A percentile compares a stretch with the other conserved stretches of the same genome.
phyloP scores from a whole-genome alignment of 2,888 invertebrate genomes.

The Graphium colonna region DNA sequence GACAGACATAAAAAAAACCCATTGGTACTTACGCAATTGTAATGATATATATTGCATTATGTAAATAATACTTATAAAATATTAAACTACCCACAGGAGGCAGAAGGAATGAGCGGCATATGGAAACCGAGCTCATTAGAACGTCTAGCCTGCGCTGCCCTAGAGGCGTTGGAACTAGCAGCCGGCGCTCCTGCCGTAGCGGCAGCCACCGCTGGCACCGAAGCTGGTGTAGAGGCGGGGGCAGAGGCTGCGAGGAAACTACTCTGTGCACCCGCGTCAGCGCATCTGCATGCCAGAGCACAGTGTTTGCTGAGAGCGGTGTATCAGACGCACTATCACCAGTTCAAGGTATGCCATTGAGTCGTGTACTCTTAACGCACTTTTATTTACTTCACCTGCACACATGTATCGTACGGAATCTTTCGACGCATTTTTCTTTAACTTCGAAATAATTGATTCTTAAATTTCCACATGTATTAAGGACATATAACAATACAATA shows the following conservation, averaged over 20 bases:
- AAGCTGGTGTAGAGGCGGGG: slow-evolving; percentile 51
- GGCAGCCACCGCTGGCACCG: slow-evolving; percentile 31
- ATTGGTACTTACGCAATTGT: too few relatives aligned
- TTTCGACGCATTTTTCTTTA: too few relatives aligned
- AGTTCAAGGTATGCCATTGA: slow-evolving; percentile 84
- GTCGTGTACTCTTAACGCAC: neutral
- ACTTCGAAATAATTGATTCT: too few relatives aligned
- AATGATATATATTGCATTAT: too few relatives aligned
- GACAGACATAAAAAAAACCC: too few relatives aligned
- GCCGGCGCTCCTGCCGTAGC: slow-evolving; percentile 44
- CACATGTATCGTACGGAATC: too few relatives aligned
- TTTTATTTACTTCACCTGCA: too few relatives aligned
- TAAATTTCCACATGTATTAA: too few relatives aligned
- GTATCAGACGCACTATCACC: slow-evolving; percentile 88
- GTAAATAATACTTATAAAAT: too few relatives aligned
- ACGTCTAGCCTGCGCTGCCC: slow-evolving; percentile 66
- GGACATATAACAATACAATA: too few relatives aligned
- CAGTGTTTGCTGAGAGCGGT: slow-evolving; percentile 91
- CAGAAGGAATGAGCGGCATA: slow-evolving; percentile 47
- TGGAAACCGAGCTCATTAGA: slow-evolving; percentile 69
- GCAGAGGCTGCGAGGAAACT: slow-evolving; percentile 58
- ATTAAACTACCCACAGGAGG: slow-evolving; percentile 46
- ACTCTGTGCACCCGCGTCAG: slow-evolving; percentile 68
- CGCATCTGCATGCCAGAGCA: slow-evolving; percentile 76
- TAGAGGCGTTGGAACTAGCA: slow-evolving; percentile 66